Base-by-base conservation (phyloP, 2,113 vertebrate species). In the Rhabdomys dilectus region DNA sequence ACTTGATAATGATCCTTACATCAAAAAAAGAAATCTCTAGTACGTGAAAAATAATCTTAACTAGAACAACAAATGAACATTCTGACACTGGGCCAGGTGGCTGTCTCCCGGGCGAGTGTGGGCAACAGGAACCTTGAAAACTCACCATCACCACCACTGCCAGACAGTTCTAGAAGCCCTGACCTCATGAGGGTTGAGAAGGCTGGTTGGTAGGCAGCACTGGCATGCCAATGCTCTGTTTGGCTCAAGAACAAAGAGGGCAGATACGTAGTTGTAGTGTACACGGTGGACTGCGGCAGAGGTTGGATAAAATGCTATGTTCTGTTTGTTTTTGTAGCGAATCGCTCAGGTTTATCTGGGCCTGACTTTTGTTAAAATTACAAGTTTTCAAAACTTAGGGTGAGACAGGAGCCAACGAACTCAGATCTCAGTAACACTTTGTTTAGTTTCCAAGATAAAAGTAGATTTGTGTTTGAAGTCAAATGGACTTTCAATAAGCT, bases 401-500 rank as follows among this genome's bases (percentile, higher is more conserved):
- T 89, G 80, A 94, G 62, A 78, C 29, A 51, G 19, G 21, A 85
- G 60, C 45, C 72, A 86, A 75, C 39, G 76, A 97, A 95, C n/a
- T 88, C 96, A 92, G 62, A 97, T 89, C 58, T 78, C 91, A 70
- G 39, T 88, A 97, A 96, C 95, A 97, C 85, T 92, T 26, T 4
- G 95, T 95, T 96, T 93, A 89, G 77, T 94, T 82, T 89, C 80
- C 13, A 86, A 96, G 94, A 80, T 91, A 96, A 89, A 96, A 96
- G 76, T 88, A 70, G 42, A 96, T 96, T 97, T 95, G 68, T 81
- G 53, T 16, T 39, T 98, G 94, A 97, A 98, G 98, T 96, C 96
- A 91, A 89, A 82, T 72, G 93, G 96, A 96, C 77, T 90, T 96
- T 94, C 96, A 97, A 95, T 98, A 98, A 97, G 97, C 96, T 95